Conservation (phyloP, 2,797 vertebrate genomes). For the Echeneis naucrates region DNA sequence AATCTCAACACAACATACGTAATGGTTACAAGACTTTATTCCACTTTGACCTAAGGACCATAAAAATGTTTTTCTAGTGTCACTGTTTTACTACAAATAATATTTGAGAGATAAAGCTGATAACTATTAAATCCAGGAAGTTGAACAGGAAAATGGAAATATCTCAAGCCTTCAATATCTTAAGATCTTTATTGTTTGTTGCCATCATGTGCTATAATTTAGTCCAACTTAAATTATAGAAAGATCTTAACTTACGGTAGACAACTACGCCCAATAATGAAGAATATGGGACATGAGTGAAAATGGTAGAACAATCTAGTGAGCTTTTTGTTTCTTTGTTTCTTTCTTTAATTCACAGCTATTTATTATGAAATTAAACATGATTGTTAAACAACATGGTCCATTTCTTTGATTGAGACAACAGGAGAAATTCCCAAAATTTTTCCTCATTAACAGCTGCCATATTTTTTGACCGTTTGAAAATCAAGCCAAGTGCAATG, state of each 20-base stretch:
- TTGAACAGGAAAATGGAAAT: background rate
- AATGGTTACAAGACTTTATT: background rate
- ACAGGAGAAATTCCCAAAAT: background rate
- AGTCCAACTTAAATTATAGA: too few relatives aligned
- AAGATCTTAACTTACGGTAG: background rate
- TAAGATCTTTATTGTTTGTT: background rate
- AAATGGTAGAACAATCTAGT: background rate
- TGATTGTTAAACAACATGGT: background rate
- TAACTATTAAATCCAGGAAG: background rate
- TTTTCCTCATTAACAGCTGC: background rate
- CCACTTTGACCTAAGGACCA: conserved; percentile 2
- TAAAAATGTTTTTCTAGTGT: conserved; percentile 9
- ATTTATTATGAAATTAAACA: background rate
- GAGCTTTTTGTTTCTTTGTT: background rate
- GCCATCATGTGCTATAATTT: background rate
- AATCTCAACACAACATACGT: background rate
- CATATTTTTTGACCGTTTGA: background rate
- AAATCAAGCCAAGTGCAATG: background rate
- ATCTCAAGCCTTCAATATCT: background rate
- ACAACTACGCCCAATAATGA: background rate
- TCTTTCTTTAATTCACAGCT: background rate
- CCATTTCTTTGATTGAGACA: background rate
- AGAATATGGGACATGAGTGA: background rate
- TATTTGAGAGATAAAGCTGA: background rate
- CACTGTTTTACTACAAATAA: background rate